These are phyloP conservation scores for Cnemophilus loriae DNA, from an alignment of 2,113 vertebrate species.

Conservation along the genomic window DNA sequence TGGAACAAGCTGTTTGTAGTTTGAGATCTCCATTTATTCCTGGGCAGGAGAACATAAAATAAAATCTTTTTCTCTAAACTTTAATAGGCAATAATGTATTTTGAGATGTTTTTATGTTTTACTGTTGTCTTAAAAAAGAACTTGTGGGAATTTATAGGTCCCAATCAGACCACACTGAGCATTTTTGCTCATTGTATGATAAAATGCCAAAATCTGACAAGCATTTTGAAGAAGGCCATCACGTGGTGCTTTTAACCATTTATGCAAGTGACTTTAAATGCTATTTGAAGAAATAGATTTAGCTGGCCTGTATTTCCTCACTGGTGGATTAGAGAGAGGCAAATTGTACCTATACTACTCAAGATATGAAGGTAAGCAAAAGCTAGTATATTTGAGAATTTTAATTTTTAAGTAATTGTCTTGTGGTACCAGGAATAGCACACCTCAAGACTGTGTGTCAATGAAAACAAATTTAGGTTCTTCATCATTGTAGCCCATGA, in stretches of 20 bases:
- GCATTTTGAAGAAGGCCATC: background rate
- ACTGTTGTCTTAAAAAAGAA: background rate
- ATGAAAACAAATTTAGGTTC: background rate
- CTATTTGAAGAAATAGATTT: background rate
- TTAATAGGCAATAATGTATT: slow-evolving; percentile 23
- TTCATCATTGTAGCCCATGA: background rate
- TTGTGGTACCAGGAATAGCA: background rate
- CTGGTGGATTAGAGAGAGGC: background rate
- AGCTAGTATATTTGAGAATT: background rate
- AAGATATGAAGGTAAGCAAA: background rate
- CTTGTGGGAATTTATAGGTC: background rate
- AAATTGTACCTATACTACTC: background rate
- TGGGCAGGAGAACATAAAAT: background rate
- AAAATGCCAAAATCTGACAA: background rate
- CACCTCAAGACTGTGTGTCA: background rate
- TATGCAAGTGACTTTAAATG: background rate
- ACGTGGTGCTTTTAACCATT: background rate
- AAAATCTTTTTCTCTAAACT: background rate
- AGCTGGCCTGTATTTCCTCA: background rate
- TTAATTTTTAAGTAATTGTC: background rate
- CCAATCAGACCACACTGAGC: background rate
- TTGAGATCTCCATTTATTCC: background rate
- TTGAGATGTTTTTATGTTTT: slow-evolving; percentile 6
- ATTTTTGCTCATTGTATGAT: background rate
- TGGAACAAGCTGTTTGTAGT: background rate